Base-by-base conservation (phyloP, 2,888 invertebrate species). In the Parapristionchus giblindavisi region DNA sequence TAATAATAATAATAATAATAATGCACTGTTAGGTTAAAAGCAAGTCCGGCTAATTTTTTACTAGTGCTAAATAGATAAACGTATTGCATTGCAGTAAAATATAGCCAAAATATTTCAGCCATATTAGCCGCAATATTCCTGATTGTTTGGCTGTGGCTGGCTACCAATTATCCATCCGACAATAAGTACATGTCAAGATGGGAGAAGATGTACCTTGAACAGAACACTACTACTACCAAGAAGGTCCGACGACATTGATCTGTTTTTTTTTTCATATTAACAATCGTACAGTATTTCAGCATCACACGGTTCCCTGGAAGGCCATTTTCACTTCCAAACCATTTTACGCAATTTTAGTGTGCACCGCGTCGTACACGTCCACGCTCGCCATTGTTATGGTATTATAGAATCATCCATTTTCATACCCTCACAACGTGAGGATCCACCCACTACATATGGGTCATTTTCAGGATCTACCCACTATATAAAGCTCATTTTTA, bases 121-220 rank as follows among this genome's bases (percentile, higher is more conserved):
- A 43, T 56, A 27, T 43, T 74, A 61, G 77, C 77, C 14, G 48
- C 78, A 38, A 27, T 80, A 1, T 43, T 40, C 43, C 38, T 63
- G 32, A 40, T 77, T 32, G 29, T 73, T 1, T 79, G 79, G 68
- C 68, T 52, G 43, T 32, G 32, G 24, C 68, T 83, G n/a, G 75
- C 75, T 40, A 40, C 77, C 8, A 77, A 84, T 58, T 73, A 77
- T 17, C 83, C 83, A 8, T 63, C 68, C 34, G 77, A 77, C 36
- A 81, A 81, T 51, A 63, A 75, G 17, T 81, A 77, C 75, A 79
- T 83, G 17, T 68, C 76, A 17, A 66, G 77, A 14, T 75, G 72
- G 29, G 84, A 83, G 66, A 77, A 75, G 71, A 68, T 63, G 8
- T 83, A 73, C 66, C 70, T 81, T 34, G 74, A 40, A 27, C 61